Conservation (phyloP, 2,113 vertebrate genomes). For the Todiramphus chloris region DNA sequence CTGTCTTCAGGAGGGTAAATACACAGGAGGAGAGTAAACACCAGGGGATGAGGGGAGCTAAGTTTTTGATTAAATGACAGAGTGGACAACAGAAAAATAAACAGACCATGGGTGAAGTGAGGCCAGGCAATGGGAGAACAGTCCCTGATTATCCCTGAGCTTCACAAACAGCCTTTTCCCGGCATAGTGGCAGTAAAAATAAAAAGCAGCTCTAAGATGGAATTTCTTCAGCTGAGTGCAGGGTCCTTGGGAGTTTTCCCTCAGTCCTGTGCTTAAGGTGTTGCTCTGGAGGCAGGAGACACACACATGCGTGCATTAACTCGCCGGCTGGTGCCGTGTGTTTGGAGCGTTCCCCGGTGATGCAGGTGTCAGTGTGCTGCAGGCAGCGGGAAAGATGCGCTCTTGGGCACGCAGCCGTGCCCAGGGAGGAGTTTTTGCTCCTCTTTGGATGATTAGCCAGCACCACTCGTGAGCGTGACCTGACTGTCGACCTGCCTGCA, state of each 20-base stretch:
- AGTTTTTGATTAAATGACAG: not conserved
- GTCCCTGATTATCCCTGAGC: not conserved
- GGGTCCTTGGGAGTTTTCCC: not conserved
- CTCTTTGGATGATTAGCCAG: not conserved
- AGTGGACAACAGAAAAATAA: not conserved
- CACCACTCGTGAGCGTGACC: not conserved
- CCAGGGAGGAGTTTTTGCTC: not conserved
- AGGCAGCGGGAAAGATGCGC: not conserved
- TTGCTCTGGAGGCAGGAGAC: not conserved
- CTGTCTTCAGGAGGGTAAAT: not conserved
- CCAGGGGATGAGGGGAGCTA: not conserved
- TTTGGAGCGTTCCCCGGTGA: not conserved
- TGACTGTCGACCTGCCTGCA: not conserved
- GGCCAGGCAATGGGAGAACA: not conserved
- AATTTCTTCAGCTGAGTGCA: not conserved
- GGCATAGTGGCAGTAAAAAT: not conserved
- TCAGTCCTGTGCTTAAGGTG: not conserved
- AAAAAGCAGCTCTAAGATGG: not conserved
- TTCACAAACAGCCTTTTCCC: not conserved
- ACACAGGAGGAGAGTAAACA: not conserved
- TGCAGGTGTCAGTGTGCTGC: not conserved
- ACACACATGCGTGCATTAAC: conserved; percentile 18
- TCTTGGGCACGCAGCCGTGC: not conserved
- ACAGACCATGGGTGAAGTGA: rapidly evolving
- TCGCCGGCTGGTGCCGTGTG: not conserved